Evolutionary conservation across 2,797 vertebrate species (phyloP).

Genomic region (Allobates femoralis): DNA sequence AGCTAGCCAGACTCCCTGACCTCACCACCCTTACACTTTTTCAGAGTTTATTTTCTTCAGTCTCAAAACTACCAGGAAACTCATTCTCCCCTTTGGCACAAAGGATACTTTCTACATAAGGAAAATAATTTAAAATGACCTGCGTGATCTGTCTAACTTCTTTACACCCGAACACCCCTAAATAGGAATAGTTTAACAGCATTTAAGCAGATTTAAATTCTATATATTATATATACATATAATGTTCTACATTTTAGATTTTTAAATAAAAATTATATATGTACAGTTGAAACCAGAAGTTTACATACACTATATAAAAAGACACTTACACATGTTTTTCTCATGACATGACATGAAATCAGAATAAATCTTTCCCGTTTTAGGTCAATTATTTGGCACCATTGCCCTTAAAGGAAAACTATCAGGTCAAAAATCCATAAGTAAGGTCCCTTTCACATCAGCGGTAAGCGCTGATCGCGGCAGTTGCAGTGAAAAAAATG

Average conservation of each 20-base stretch:
- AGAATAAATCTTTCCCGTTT: too few species aligned
- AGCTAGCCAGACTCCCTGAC: constrained; percentile 80
- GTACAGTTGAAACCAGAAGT: too few species aligned
- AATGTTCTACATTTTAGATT: background rate
- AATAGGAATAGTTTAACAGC: constrained; percentile 66
- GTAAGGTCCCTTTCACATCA: too few species aligned
- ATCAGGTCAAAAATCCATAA: too few species aligned
- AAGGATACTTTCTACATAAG: constrained; percentile 77
- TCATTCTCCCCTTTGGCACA: constrained; percentile 72
- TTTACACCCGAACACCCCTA: constrained; percentile 64
- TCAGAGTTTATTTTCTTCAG: constrained; percentile 75
- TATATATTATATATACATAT: background rate
- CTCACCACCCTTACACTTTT: constrained; percentile 76
- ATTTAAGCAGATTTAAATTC: constrained; percentile 58
- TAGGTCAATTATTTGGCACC: too few species aligned
- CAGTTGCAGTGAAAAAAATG: too few species aligned
- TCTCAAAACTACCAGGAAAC: constrained; percentile 72
- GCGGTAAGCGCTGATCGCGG: too few species aligned
- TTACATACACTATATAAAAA: too few species aligned
- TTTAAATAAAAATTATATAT: too few species aligned
- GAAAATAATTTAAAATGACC: constrained; percentile 77
- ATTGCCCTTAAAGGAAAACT: too few species aligned
- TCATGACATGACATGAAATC: too few species aligned
- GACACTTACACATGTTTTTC: too few species aligned
- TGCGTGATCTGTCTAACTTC: constrained; percentile 80